Base-by-base conservation (phyloP, 2,797 vertebrate species). In the Pseudochaenichthys georgianus region DNA sequence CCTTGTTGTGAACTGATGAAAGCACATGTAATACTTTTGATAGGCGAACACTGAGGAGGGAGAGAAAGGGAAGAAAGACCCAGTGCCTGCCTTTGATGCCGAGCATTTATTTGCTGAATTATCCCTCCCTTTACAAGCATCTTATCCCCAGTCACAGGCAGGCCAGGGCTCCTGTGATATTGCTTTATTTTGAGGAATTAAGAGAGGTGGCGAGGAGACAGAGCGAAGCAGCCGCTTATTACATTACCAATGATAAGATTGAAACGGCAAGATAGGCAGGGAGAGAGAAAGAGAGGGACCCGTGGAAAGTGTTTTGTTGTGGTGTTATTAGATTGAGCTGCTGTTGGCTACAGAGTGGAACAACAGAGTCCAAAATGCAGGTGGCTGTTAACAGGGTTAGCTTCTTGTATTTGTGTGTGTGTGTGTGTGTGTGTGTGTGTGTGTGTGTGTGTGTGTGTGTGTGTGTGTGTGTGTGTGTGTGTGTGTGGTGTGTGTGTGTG, bases 181-280 rank as follows among this genome's bases (percentile, higher is more conserved):
- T 95, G 94, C 92, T 94, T 93, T 93, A 94, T 95, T 95, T 93
- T 93, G 92, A 95, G 88, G 92, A 95, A 95, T 95, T 95, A 95
- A 95, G 94, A 94, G 92, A 93, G 89, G 93, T 91, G 91, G 93
- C 79, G 87, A 89, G 88, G 90, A 94, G 93, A 94, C 90, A 86
- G 92, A 91, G 92, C 79, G 71, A 90, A 94, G 93, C 90, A 92
- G 89, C 81, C 75, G 75, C 87, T 94, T 95, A 95, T 95, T 94
- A 93, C 92, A 91, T 95, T 95, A 93, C 92, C 81, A 80, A 89
- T 93, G 94, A 94, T 95, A 94, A 95, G 91, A 94, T 92, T 92
- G 92, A 94, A 93, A 94, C 92, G 92, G 90, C 77, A 86, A 80
- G 80, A 79, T 79, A 80, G 85, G 65, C 34, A 62, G 68, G 54